Evolutionary conservation across 2,797 vertebrate species (phyloP).

Genomic region (Danio aesculapii): DNA sequence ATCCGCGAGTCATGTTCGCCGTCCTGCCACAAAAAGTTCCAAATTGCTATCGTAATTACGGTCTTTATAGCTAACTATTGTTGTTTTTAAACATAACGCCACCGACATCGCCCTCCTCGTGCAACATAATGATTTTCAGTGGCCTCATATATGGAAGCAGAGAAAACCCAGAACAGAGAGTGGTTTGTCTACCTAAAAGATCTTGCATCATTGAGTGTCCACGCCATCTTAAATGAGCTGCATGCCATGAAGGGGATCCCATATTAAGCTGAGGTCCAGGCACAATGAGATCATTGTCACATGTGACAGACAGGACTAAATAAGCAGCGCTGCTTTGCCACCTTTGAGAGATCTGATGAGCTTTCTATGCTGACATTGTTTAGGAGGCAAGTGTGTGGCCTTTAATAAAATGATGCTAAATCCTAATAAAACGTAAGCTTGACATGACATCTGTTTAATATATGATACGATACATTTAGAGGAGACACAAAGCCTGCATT

Average conservation of each 20-base stretch:
- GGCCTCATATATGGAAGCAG: conserved; percentile 5
- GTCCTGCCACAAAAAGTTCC: background rate
- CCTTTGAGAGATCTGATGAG: conserved; percentile 32
- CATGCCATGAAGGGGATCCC: conserved; percentile 67
- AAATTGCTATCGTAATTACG: background rate
- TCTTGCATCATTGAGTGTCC: conserved; percentile 36
- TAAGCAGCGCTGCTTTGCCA: conserved; percentile 3
- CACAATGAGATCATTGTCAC: conserved; percentile 82
- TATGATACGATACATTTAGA: background rate
- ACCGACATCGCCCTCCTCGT: background rate
- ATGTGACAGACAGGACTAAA: conserved; percentile 70
- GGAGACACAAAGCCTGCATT: conserved; percentile 14
- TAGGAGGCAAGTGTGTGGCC: background rate
- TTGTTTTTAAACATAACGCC: conserved; percentile 33
- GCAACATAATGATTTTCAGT: conserved; percentile 26
- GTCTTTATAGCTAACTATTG: conserved; percentile 7
- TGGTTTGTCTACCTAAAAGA: conserved; percentile 45
- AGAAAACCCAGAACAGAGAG: conserved; percentile 48
- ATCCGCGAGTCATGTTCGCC: background rate
- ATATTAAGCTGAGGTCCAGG: conserved; percentile 74
- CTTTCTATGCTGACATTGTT: conserved; percentile 24
- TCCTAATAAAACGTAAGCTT: background rate
- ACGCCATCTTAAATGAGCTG: conserved; percentile 49
- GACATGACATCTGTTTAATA: conserved; percentile 16
- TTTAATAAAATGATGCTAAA: background rate